Conservation (phyloP, 2,797 vertebrate species). For the Harpagifer antarcticus region DNA sequence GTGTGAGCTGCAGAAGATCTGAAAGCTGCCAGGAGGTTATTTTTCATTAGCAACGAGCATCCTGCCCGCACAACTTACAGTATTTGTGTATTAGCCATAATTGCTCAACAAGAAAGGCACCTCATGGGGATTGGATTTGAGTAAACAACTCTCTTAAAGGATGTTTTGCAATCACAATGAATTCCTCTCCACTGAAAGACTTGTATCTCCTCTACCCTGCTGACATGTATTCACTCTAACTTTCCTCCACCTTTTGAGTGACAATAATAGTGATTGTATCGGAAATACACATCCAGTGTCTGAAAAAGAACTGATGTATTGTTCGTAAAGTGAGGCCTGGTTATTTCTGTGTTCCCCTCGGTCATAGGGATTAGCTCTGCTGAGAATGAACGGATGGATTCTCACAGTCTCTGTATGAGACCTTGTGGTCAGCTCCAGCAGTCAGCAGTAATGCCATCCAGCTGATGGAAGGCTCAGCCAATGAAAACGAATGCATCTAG, state of each 20-base stretch:
- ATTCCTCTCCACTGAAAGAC: slow-evolving; percentile 14
- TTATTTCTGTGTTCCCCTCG: background rate
- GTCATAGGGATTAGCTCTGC: background rate
- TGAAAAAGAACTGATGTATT: slow-evolving; percentile 17
- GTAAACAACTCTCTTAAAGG: slow-evolving; percentile 30
- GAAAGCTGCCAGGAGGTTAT: slow-evolving; percentile 29
- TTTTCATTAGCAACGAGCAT: slow-evolving; percentile 37
- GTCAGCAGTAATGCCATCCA: slow-evolving; percentile 52
- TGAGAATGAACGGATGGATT: slow-evolving; percentile 10
- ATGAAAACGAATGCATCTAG: slow-evolving; percentile 52
- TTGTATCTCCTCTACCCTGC: slow-evolving; percentile 12
- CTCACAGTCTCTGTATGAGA: slow-evolving; percentile 14
- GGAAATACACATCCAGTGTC: slow-evolving; percentile 17
- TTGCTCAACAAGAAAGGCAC: slow-evolving; percentile 3
- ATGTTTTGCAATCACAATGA: slow-evolving; percentile 32
- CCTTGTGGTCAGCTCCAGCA: slow-evolving; percentile 31
- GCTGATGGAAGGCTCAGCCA: slow-evolving; percentile 31
- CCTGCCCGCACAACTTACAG: slow-evolving; percentile 16
- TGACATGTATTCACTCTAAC: slow-evolving; percentile 29
- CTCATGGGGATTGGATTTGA: slow-evolving; percentile 35
- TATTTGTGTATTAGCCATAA: slow-evolving; percentile 18
- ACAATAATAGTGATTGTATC: slow-evolving; percentile 11
- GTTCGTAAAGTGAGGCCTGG: slow-evolving; percentile 17
- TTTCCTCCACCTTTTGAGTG: slow-evolving; percentile 28
- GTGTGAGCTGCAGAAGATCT: slow-evolving; percentile 18